A percentile compares a stretch with the other conserved stretches of the same genome.
phyloP scores from a whole-genome alignment of 2,113 vertebrate genomes.

The Suncus etruscus region DNA sequence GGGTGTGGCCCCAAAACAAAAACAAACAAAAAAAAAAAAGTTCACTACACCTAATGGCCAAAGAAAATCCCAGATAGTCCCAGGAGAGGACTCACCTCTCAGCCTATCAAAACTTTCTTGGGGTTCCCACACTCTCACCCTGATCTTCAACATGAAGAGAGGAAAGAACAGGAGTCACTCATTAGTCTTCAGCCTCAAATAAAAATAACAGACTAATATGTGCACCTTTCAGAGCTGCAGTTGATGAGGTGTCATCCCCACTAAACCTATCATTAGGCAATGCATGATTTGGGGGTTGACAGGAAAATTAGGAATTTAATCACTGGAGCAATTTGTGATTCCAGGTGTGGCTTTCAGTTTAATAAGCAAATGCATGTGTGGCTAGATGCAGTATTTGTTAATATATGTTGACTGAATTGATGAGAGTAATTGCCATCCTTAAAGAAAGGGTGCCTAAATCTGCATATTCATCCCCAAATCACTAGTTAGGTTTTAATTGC shows the following conservation, averaged over 20 bases:
- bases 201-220: slow-evolving; percentile 12
- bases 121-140: background rate
- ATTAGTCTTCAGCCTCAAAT: background rate
- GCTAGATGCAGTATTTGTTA: slow-evolving; percentile 75
- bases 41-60: too few species aligned
- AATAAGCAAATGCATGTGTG: slow-evolving; percentile 79
- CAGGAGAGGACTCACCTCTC: background rate
- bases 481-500: slow-evolving; percentile 67
- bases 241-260: background rate
- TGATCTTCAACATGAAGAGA: background rate
- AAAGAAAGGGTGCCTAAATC: slow-evolving; percentile 70
- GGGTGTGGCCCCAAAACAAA: too few species aligned
- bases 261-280: slow-evolving; percentile 48
- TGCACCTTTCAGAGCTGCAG: background rate
- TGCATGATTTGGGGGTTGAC: slow-evolving; percentile 62
- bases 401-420: slow-evolving; percentile 80
- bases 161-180: background rate
- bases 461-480: slow-evolving; percentile 81
- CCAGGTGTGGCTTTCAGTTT: slow-evolving; percentile 72
- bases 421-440: slow-evolving; percentile 78
- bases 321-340: slow-evolving; percentile 80
- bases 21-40: too few species aligned
- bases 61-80: background rate
- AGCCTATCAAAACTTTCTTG: background rate
- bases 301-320: slow-evolving; percentile 79